Evolutionary conservation across 1,140 invertebrate genomes (phyloP).

Genomic region (Meloidogyne chitwoodi): DNA sequence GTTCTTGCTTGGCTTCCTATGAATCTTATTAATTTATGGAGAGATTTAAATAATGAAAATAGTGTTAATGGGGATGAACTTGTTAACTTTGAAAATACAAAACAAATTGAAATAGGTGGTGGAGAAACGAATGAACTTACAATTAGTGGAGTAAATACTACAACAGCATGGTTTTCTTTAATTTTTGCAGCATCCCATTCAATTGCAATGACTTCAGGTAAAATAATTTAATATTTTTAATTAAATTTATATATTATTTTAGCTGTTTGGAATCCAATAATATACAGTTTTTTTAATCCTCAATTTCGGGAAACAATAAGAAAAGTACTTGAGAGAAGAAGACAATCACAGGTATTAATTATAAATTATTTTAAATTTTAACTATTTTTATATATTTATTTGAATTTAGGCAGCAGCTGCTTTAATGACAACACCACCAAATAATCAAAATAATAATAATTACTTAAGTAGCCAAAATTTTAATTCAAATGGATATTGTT

Average conservation of each 20-base stretch:
- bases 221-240: background rate
- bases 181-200: conserved; percentile 65
- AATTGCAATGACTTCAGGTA: conserved; percentile 64
- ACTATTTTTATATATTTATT: too few relatives aligned
- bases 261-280: conserved; percentile 64
- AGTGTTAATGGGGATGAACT: background rate
- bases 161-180: conserved; percentile 45
- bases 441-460: background rate
- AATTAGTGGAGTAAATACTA: background rate
- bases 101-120: background rate
- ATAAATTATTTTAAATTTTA: background rate
- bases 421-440: background rate
- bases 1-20: conserved; percentile 64
- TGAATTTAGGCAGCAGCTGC: background rate
- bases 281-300: conserved; percentile 64
- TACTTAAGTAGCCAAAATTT: background rate
- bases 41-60: conserved; percentile 40
- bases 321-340: conserved; percentile 9
- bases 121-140: background rate
- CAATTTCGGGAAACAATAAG: conserved; percentile 46
- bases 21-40: conserved; percentile 64
- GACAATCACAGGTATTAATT: conserved; percentile 2
- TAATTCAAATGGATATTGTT: background rate
- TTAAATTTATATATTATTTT: background rate
- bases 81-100: background rate